Evolutionary conservation across 1,140 invertebrate genomes (phyloP), one percentile per base, ranked within the genome.

Genomic region (Daktulosphaira vitifoliae): DNA sequence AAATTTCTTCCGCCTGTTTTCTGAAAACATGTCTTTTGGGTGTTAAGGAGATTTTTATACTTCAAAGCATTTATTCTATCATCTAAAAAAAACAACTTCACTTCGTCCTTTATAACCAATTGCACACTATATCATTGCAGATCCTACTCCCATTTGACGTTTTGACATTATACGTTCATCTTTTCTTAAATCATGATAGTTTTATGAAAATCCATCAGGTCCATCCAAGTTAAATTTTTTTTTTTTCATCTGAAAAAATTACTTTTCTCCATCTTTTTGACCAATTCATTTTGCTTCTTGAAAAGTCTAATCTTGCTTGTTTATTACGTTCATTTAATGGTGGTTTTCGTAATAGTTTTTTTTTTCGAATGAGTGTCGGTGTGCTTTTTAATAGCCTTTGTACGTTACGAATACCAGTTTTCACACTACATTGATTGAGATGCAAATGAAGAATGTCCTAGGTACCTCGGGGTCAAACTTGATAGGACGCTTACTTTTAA

Each of bases 21-120:
- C 49, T 3, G 18, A 51, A 29, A 29, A 51, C 15, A 29, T 51
- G 25, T 26, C 15, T 51, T 51, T 51, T 29, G 25, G 26, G 25
- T 51, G 2, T 16, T 29, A n/a, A 33, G 15, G 25, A 51, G 25
- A 51, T 51, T 25, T 29, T 2, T 51, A 51, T 49, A 51, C 25
- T 29, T 51, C 49, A 51, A 51, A 51, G 25, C 49, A 51, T 51
- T 51, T 51, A 51, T 51, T 29, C 49, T 29, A 51, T 8, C 49
- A 51, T 29, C 25, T 16, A 51, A 51, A 51, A n/a, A 51, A 33
- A 51, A 51, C 25, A 51, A 51, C 25, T 29, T 29, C 49, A 29
- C 11, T 49, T 49, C 46, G 22, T 33, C 29, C 29, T 26, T n/a
- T 51, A 51, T 51, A 51, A 51, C 49, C 49, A 51, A 51, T 51